Evolutionary conservation across 2,797 vertebrate species (phyloP).

Genomic region (Acrossocheilus fasciatus): DNA sequence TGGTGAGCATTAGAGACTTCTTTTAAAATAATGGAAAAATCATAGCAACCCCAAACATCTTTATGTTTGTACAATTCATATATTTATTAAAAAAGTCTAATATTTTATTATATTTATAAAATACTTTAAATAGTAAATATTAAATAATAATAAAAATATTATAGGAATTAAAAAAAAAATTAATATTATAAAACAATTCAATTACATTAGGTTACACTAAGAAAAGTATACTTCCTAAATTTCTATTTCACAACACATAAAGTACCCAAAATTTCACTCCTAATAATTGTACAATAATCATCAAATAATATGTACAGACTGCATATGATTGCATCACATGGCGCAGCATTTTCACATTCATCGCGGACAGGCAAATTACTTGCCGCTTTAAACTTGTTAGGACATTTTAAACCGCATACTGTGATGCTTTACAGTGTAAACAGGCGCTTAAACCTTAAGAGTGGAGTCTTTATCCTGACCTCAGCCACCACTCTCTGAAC

Average conservation of each 20-base stretch:
- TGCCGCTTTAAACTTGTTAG: background rate
- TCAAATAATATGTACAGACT: background rate
- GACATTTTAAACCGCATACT: background rate
- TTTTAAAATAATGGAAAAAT: background rate
- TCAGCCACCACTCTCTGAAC: slow-evolving; percentile 8
- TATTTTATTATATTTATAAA: background rate
- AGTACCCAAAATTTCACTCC: background rate
- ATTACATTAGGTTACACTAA: background rate
- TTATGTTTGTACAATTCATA: background rate
- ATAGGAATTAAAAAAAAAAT: background rate
- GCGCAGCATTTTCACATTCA: background rate
- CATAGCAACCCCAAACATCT: background rate
- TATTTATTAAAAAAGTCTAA: background rate
- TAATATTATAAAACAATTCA: background rate
- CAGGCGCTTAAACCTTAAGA: slow-evolving; percentile 3
- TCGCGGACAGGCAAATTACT: background rate
- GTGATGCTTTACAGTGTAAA: background rate
- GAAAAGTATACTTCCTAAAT: background rate
- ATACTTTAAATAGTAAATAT: background rate
- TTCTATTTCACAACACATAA: slow-evolving; percentile 7
- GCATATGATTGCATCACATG: background rate
- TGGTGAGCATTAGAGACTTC: background rate
- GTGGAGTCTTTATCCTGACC: slow-evolving; percentile 32
- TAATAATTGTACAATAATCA: background rate
- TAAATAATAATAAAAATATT: background rate